Percentiles rank a stretch among this genome's conserved stretches.
Conservation (phyloP, 2,113 vertebrate genomes). For the sheep (Ovis aries) region ARS-UI_Ramb_v3.0 NC_056056.1:131479001-131479500, state of each 20-base stretch:
- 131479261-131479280: background rate
- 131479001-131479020: no score
- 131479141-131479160: no score
- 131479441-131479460: background rate
- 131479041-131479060: no score
- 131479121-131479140: no score
- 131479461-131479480: background rate
- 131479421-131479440: background rate
- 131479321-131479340: background rate
- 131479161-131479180: background rate
- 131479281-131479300: background rate
- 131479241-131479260: background rate
- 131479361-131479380: background rate
- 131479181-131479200: background rate
- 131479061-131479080: no score
- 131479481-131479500: background rate
- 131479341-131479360: background rate
- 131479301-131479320: background rate
- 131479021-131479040: no score
- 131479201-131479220: background rate
- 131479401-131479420: background rate
- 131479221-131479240: background rate
- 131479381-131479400: background rate
- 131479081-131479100: no score
- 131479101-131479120: no score